phyloP scores from a whole-genome alignment of 2,888 invertebrate genomes.

The Dryocosmus kuriphilus region DNA sequence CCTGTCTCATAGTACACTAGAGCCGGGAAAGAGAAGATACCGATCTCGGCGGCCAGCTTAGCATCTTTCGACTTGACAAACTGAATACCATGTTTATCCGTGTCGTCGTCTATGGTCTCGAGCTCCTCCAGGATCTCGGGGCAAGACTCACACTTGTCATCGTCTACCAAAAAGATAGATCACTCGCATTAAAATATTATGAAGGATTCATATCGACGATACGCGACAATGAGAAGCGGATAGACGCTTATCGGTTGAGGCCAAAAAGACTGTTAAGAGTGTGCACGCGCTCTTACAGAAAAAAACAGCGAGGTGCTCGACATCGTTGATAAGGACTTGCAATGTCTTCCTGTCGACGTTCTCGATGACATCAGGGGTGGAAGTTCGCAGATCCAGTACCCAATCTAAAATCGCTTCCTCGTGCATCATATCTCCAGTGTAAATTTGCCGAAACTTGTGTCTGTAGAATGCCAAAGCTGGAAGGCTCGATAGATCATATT shows the following conservation, averaged over 20 bases:
- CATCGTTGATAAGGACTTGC: constrained; percentile 92
- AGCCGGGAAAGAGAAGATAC: constrained; percentile 94
- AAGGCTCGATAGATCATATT: constrained; percentile 89
- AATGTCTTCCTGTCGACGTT: constrained; percentile 93
- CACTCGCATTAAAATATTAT: constrained; percentile 20
- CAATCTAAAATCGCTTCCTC: constrained; percentile 94
- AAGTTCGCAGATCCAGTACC: constrained; percentile 91
- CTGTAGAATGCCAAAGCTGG: constrained; percentile 93
- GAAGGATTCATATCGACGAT: neutral
- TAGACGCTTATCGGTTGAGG: neutral
- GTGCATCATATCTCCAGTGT: constrained; percentile 93
- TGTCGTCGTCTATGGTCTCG: constrained; percentile 95
- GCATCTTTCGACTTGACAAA: constrained; percentile 96
- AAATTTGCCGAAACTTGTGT: constrained; percentile 92
- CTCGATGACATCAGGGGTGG: constrained; percentile 93
- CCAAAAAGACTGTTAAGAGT: constrained; percentile 2
- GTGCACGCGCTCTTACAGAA: constrained; percentile 84
- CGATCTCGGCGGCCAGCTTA: constrained; percentile 92
- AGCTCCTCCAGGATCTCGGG: constrained; percentile 91
- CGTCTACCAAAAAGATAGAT: constrained; percentile 80
- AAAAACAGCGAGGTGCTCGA: constrained; percentile 94
- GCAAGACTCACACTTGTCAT: constrained; percentile 92
- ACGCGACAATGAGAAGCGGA: neutral
- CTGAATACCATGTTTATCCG: constrained; percentile 94
- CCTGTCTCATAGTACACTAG: constrained; percentile 96